These are phyloP conservation scores for Odontamblyopus rebecca DNA, from an alignment of 2,797 vertebrate genomes.

Conservation along the genomic window DNA sequence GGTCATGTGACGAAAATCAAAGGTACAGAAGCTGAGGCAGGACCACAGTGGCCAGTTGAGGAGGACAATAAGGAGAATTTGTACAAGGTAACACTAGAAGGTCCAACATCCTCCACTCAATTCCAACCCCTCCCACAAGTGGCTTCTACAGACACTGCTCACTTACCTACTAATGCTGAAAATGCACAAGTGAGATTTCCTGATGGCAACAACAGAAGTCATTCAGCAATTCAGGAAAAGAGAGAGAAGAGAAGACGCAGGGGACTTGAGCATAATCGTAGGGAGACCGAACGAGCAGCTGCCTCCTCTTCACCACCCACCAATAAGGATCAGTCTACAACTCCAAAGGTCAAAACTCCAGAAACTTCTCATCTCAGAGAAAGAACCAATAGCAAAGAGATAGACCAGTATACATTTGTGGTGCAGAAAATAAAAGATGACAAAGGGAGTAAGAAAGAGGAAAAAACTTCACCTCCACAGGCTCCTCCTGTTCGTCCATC, in stretches of 20 bases:
- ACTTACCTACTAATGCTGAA: conserved; percentile 25
- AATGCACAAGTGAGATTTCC: conserved; percentile 36
- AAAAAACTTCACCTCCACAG: conserved; percentile 49
- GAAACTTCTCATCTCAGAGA: conserved; percentile 63
- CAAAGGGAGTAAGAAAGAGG: conserved; percentile 63
- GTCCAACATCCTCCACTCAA: conserved; percentile 11
- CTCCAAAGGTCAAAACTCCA: conserved; percentile 55
- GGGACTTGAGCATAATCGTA: conserved; percentile 91
- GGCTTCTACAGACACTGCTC: conserved; percentile 5
- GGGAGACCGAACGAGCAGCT: conserved; percentile 84
- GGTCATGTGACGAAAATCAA: conserved; percentile 33
- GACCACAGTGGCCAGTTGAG: conserved; percentile 52
- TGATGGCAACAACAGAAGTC: conserved; percentile 17
- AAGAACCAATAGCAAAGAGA: conserved; percentile 73
- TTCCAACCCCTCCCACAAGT: conserved; percentile 14
- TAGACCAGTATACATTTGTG: conserved; percentile 75
- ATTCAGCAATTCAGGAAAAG: conserved; percentile 82
- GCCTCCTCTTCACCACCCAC: conserved; percentile 43
- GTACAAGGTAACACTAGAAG: conserved; percentile 43
- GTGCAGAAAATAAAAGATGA: conserved; percentile 63
- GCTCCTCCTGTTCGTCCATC: conserved; percentile 72
- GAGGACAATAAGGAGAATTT: conserved; percentile 39
- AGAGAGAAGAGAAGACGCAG: conserved; percentile 87
- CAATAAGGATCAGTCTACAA: conserved; percentile 52
- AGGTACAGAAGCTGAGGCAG: conserved; percentile 65